Conservation (phyloP, 2,113 vertebrate genomes). For the Callocephalon fimbriatum region DNA sequence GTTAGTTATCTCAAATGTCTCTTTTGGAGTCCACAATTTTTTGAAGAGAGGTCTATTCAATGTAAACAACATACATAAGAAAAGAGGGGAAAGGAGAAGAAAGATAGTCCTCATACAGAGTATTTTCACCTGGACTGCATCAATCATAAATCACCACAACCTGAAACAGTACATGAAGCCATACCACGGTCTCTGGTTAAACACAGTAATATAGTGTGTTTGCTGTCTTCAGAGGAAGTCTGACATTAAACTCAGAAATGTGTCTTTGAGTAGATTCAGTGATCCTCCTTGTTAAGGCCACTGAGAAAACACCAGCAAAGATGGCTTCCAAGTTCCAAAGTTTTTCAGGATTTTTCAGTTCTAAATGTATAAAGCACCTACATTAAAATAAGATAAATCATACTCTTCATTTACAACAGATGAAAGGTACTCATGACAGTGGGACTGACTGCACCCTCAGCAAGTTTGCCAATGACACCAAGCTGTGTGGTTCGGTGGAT, state of each 20-base stretch:
- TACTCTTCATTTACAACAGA: neutral
- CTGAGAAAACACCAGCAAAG: neutral
- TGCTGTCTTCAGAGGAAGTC: neutral
- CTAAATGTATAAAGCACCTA: neutral
- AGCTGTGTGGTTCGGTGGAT: too few relatives aligned
- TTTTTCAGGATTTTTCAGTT: neutral
- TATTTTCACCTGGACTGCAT: neutral
- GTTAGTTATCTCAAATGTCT: neutral
- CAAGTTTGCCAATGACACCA: too few relatives aligned
- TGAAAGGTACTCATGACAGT: neutral
- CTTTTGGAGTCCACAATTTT: neutral
- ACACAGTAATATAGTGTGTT: neutral
- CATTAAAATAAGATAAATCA: neutral
- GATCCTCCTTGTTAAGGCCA: neutral
- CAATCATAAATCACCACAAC: neutral
- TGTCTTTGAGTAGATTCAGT: neutral
- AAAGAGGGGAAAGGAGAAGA: neutral
- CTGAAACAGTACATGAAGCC: neutral
- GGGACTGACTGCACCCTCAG: too few relatives aligned
- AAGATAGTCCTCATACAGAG: neutral
- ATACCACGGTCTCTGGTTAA: neutral
- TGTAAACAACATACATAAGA: neutral
- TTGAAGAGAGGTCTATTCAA: neutral
- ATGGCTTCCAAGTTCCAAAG: neutral
- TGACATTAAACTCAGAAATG: neutral